Evolutionary conservation across 1,140 invertebrate species (phyloP).

Genomic region (Listronotus bonariensis): DNA sequence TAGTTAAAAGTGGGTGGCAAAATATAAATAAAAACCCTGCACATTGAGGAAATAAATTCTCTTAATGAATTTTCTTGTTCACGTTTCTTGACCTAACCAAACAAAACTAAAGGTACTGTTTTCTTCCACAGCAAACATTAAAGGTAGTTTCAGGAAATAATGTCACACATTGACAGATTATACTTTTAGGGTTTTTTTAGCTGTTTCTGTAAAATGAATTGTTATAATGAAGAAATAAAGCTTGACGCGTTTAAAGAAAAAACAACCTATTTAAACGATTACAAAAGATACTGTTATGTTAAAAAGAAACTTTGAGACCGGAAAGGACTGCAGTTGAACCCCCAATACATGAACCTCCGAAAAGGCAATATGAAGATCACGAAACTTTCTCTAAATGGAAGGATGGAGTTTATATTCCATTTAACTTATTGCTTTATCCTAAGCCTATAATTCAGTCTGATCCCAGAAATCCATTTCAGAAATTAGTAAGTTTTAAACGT

Average conservation of each 20-base stretch:
- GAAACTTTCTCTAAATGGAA: conserved; percentile 45
- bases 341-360: conserved; percentile 13
- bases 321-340: conserved; percentile 24
- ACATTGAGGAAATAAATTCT: too few species aligned
- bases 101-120: too few species aligned
- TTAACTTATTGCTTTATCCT: conserved; percentile 42
- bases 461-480: conserved; percentile 38
- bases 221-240: conserved; percentile 41
- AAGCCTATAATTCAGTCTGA: conserved; percentile 45
- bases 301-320: conserved; percentile 26
- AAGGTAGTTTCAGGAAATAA: too few species aligned
- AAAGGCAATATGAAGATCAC: conserved; percentile 33
- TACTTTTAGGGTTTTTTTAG: background rate
- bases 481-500: conserved; percentile 22
- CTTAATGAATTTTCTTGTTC: too few species aligned
- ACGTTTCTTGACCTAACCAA: too few species aligned
- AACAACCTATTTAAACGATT: conserved; percentile 48
- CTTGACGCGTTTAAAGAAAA: conserved; percentile 40
- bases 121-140: too few species aligned
- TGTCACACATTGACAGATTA: background rate
- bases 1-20: too few species aligned
- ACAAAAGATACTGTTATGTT: conserved; percentile 39
- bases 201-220: conserved; percentile 26
- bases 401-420: conserved; percentile 45
- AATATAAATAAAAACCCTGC: too few species aligned